These are phyloP conservation scores for Anisognathus igniventris DNA, from an alignment of 2,797 vertebrate species.

Conservation along the genomic window DNA sequence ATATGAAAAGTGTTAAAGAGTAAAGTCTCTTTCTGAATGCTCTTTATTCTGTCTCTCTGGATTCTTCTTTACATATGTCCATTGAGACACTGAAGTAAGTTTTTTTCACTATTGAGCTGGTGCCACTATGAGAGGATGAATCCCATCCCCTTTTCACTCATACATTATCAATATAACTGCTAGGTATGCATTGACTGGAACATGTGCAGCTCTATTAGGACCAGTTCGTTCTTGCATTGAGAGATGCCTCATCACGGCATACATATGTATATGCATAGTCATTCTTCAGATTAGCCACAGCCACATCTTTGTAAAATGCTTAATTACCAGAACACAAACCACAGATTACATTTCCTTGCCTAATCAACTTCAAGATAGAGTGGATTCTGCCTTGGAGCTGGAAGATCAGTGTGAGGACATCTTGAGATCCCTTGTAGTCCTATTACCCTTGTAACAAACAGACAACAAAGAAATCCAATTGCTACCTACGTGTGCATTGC, in stretches of 20 bases:
- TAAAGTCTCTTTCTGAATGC: constrained; percentile 41
- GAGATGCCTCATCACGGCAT: background rate
- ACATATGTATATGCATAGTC: constrained; percentile 52
- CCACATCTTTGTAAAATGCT: constrained; percentile 52
- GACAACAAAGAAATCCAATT: constrained; percentile 20
- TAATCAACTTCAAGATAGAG: constrained; percentile 50
- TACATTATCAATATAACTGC: constrained; percentile 33
- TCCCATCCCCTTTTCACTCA: constrained; percentile 39
- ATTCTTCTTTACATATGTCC: constrained; percentile 41
- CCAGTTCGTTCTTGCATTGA: background rate
- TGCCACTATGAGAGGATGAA: constrained; percentile 43
- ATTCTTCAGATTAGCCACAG: constrained; percentile 58
- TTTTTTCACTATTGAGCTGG: constrained; percentile 37
- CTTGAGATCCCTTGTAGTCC: background rate
- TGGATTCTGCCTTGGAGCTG: constrained; percentile 18
- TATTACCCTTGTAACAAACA: constrained; percentile 13
- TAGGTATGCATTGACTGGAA: constrained; percentile 24
- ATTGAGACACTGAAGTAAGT: constrained; percentile 38
- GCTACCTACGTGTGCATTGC: background rate
- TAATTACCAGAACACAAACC: constrained; percentile 58
- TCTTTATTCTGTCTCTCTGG: constrained; percentile 37
- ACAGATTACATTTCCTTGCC: constrained; percentile 37
- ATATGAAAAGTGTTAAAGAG: constrained; percentile 45
- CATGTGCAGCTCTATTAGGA: background rate
- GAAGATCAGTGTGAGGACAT: constrained; percentile 38